These are phyloP conservation scores for Nesoenas mayeri DNA, from an alignment of 2,113 vertebrate genomes.

Conservation along the genomic window DNA sequence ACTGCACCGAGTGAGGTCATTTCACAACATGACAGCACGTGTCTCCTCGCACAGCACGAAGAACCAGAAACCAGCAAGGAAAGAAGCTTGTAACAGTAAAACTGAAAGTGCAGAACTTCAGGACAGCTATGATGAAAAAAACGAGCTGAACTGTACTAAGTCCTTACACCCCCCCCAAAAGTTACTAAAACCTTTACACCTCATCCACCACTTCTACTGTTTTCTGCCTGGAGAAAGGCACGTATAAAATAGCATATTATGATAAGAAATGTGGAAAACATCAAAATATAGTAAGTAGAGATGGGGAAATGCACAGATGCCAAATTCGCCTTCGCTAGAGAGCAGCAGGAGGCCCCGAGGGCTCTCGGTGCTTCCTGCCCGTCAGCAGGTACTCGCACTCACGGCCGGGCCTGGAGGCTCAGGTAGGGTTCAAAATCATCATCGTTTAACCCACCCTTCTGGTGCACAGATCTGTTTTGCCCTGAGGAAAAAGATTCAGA, in stretches of 20 bases:
- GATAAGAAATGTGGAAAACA: too few species aligned
- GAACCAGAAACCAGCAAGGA: background rate
- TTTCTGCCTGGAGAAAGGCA: background rate
- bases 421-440: constrained; percentile 98
- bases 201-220: background rate
- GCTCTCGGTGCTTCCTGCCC: background rate
- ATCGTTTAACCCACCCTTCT: constrained; percentile 97
- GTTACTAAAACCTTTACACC: background rate
- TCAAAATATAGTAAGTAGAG: too few species aligned
- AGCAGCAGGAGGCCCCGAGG: too few species aligned
- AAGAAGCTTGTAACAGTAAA: background rate
- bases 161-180: background rate
- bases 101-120: background rate
- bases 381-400: background rate
- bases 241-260: too few species aligned
- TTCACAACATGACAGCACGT: too few species aligned
- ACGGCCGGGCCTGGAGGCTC: constrained; percentile 95
- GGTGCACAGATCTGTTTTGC: constrained; percentile 98
- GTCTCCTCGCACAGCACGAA: rapidly evolving
- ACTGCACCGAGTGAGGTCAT: background rate
- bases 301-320: too few species aligned
- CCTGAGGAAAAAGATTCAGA: constrained; percentile 70
- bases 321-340: too few species aligned
- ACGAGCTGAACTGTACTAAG: background rate
- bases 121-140: rapidly evolving